These are phyloP conservation scores for Colistium nudipinnis DNA, from an alignment of 2,113 vertebrate genomes.

Conservation along the genomic window DNA sequence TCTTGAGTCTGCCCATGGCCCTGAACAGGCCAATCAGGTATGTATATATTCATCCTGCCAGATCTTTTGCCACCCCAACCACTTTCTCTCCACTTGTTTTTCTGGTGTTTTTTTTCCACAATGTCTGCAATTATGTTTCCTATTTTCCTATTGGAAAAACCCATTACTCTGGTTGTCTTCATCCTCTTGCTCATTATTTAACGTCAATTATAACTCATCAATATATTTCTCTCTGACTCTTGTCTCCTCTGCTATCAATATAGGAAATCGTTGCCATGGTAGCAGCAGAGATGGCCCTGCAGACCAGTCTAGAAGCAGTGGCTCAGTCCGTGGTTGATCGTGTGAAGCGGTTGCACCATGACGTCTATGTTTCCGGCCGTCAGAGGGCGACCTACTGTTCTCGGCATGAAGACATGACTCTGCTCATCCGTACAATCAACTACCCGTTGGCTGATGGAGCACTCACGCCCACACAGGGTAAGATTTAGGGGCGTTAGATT, in stretches of 20 bases:
- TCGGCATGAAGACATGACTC: slow-evolving; percentile 96
- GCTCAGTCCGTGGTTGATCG: slow-evolving; percentile 97
- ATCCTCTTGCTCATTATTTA: background rate
- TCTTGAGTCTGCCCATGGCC: slow-evolving; percentile 93
- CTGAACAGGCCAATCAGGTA: slow-evolving; percentile 97
- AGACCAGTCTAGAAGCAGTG: slow-evolving; percentile 88
- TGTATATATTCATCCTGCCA: background rate
- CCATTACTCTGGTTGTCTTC: too few relatives aligned
- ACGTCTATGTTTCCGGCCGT: slow-evolving; percentile 90
- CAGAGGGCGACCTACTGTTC: slow-evolving; percentile 89
- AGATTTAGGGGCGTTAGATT: too few relatives aligned
- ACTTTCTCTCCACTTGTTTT: too few relatives aligned
- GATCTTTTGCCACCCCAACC: background rate
- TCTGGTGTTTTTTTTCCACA: background rate
- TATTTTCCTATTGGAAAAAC: background rate
- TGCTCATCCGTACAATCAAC: slow-evolving; percentile 94
- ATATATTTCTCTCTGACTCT: background rate
- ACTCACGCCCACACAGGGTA: slow-evolving; percentile 89
- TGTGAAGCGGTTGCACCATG: slow-evolving; percentile 91
- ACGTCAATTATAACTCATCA: background rate
- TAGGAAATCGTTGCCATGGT: slow-evolving; percentile 98
- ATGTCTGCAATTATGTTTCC: too few relatives aligned
- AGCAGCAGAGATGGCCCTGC: slow-evolving; percentile 94
- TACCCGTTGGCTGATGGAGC: slow-evolving; percentile 87
- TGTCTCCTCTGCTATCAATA: background rate